Base-by-base conservation (phyloP, 2,797 vertebrate genomes). In the Sarcoramphus papa region DNA sequence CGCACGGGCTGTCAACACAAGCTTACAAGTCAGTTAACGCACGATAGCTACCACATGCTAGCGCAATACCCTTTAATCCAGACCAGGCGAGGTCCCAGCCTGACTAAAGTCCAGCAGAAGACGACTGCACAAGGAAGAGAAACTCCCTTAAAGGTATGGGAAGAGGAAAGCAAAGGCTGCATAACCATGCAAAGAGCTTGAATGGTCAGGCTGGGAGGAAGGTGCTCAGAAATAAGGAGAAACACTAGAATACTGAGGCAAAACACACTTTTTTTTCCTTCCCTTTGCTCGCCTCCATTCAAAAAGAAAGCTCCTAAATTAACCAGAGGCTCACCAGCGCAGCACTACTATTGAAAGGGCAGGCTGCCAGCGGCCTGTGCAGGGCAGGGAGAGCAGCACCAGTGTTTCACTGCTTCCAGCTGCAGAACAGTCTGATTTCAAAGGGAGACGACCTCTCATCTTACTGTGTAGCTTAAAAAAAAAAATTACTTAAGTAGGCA, bases 11-110 rank as follows among this genome's bases (percentile, higher is more conserved):
- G 57, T 43, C 21, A 7, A 48, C 53, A 22, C 23, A 8, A 33
- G 35, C 13, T 59, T 10, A 33, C 7, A 6, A 19, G 33, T 47
- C 64, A 30, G 28, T 48, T 57, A 43, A 9, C 1, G 6, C 27
- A 14, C 0, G 0, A 7, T 0, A 27, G 47, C 40, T 6, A 12
- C 57, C 9, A 7, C 6, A 2, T 33, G 53, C 25, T 45, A 33
- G 75, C 64, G 33, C 1, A 6, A 43, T 8, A 50, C 9, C 14
- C 45, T 68, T 63, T 2, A n/a, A 45, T 47, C 21, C 6, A 1
- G 50, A 31, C 14, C 51, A 62, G 60, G 16, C 0, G 1, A 80
- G 70, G 63, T 25, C 75, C 51, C 81, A 59, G 72, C 15, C 35
- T 18, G 64, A 45, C 40, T 57, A 0, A 77, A 92, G 64, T 51